A percentile compares a stretch with the other conserved stretches of the same genome.
These are phyloP conservation scores for Hydrocynus forskahlii DNA, from an alignment of 2,797 vertebrate genomes.

Conservation along the genomic window DNA sequence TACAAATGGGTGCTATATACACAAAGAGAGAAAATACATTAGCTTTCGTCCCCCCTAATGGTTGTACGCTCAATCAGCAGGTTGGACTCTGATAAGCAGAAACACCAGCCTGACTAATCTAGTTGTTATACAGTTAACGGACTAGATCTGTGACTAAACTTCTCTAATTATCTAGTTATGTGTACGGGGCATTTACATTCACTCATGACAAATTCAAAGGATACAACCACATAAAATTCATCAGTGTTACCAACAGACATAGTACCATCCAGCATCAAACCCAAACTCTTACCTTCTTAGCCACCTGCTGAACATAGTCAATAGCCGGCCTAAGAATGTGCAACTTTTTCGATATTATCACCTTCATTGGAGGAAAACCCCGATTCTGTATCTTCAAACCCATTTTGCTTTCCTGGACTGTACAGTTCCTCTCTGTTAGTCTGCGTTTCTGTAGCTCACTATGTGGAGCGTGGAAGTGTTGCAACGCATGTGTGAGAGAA, in stretches of 20 bases:
- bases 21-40: slow-evolving; percentile 4
- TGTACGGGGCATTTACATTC: neutral
- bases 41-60: neutral
- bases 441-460: neutral
- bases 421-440: slow-evolving; percentile 22
- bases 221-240: neutral
- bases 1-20: slow-evolving; percentile 90
- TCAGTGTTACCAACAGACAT: neutral
- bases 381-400: slow-evolving; percentile 66
- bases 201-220: neutral
- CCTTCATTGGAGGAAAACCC: slow-evolving; percentile 61
- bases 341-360: slow-evolving; percentile 75
- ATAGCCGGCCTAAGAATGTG: slow-evolving; percentile 72
- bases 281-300: slow-evolving; percentile 73
- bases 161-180: neutral
- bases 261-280: neutral
- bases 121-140: neutral
- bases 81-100: neutral
- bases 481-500: neutral
- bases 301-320: slow-evolving; percentile 71
- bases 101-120: neutral
- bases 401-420: slow-evolving; percentile 50
- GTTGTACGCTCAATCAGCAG: neutral
- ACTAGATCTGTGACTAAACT: neutral
- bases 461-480: neutral